Percentiles rank a stretch among this genome's conserved stretches.
Conservation (phyloP, 2,113 vertebrate species). For the Varanus salvator region DNA sequence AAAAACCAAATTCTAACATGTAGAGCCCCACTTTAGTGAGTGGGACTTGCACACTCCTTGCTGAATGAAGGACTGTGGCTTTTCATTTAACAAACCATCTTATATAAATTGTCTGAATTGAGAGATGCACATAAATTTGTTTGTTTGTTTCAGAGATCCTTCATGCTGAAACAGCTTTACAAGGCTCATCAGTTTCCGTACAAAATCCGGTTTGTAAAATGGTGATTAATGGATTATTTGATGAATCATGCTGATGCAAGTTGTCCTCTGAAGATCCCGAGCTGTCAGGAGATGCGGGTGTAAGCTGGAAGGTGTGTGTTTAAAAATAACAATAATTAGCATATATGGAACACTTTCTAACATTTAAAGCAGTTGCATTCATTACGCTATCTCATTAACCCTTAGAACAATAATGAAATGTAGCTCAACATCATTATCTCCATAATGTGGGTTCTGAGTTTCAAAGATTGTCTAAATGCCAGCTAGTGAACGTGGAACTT, state of each 20-base stretch:
- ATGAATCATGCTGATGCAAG: background rate
- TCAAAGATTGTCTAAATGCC: background rate
- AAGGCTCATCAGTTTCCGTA: background rate
- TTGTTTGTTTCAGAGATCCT: background rate
- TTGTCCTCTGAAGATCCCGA: background rate
- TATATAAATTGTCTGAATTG: background rate
- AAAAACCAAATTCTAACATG: background rate
- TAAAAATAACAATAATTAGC: slow-evolving; percentile 1
- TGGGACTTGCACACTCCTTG: too few species aligned
- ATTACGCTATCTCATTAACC: background rate
- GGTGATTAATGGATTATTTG: slow-evolving; percentile 21
- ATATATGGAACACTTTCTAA: background rate
- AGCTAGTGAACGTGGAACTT: background rate
- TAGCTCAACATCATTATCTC: background rate
- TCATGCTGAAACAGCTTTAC: background rate
- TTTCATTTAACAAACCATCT: background rate
- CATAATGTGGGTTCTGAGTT: background rate
- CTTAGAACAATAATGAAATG: background rate
- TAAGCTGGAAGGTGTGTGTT: background rate
- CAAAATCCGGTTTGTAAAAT: background rate
- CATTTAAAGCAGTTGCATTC: background rate
- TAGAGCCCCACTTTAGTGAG: background rate
- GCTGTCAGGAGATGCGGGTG: background rate
- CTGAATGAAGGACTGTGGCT: background rate
- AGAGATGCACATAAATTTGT: background rate